Evolutionary conservation across 2,797 vertebrate species (phyloP).

Genomic region (Trichosurus vulpecula): DNA sequence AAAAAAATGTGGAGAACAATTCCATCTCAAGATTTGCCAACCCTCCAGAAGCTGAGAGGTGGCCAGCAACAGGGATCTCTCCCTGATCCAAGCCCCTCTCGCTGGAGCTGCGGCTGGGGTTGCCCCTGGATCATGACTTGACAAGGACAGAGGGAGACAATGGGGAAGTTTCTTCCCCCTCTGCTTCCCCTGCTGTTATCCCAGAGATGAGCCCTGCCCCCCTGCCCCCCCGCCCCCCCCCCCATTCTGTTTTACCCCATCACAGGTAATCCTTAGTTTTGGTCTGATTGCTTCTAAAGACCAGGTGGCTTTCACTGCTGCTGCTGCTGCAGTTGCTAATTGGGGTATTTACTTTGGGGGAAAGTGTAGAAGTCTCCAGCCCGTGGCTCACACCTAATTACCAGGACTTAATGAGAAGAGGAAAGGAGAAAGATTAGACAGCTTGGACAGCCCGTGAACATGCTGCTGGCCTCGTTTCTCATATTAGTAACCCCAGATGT

Average conservation of each 20-base stretch:
- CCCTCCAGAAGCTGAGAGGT: not conserved
- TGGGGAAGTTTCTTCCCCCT: not conserved
- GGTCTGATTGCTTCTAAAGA: not conserved
- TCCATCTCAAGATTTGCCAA: not conserved
- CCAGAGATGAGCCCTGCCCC: too few relatives aligned
- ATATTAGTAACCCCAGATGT: not conserved
- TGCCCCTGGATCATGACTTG: not conserved
- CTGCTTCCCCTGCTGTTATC: not conserved
- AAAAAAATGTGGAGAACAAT: not conserved
- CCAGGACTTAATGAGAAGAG: not conserved
- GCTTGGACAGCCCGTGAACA: not conserved
- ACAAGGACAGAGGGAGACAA: not conserved
- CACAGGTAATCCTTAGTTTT: not conserved
- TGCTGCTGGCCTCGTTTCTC: not conserved
- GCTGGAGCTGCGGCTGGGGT: not conserved
- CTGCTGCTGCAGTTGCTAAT: not conserved
- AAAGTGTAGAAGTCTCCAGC: not conserved
- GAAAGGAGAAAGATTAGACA: not conserved
- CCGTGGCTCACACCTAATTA: not conserved
- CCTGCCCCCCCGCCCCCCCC: not conserved
- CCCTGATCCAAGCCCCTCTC: not conserved
- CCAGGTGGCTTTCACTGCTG: not conserved
- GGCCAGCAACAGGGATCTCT: not conserved
- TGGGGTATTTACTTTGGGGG: not conserved
- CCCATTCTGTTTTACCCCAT: not conserved